phyloP scores from a whole-genome alignment of 2,888 invertebrate genomes.

The Bellardia bayeri region DNA sequence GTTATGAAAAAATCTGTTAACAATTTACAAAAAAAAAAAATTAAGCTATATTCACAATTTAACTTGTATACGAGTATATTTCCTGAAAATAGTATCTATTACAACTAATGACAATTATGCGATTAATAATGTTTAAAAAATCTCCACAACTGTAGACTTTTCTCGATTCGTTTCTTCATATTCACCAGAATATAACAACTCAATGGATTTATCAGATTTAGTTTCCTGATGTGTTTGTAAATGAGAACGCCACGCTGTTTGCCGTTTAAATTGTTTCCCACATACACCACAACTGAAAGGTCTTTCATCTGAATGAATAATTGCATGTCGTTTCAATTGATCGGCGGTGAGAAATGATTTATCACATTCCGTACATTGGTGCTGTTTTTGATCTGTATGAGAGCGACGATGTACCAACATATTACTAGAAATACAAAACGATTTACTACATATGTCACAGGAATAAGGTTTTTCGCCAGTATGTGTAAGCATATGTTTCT shows the following conservation, averaged over 20 bases:
- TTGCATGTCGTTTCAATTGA: constrained; percentile 81
- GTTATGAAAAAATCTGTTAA: too few relatives aligned
- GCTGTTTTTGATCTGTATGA: constrained; percentile 82
- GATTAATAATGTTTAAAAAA: constrained; percentile 2
- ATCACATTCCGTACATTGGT: constrained; percentile 81
- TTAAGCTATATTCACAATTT: too few relatives aligned
- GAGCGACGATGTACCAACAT: constrained; percentile 82
- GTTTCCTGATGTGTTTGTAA: constrained; percentile 74
- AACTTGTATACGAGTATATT: not conserved
- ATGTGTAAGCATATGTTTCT: constrained; percentile 83
- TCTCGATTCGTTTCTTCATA: constrained; percentile 45
- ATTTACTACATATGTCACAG: constrained; percentile 81
- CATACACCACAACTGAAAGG: constrained; percentile 77
- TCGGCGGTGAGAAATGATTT: constrained; percentile 82
- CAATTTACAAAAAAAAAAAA: too few relatives aligned
- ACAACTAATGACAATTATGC: not conserved
- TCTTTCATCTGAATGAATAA: constrained; percentile 81
- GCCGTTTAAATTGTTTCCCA: constrained; percentile 76
- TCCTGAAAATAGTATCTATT: not conserved
- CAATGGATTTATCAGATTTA: constrained; percentile 66
- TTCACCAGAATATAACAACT: constrained; percentile 61
- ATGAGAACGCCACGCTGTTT: constrained; percentile 76
- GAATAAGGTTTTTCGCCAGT: constrained; percentile 83
- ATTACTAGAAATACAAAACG: constrained; percentile 83
- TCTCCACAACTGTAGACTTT: constrained; percentile 38